Base-by-base conservation (phyloP, 2,888 invertebrate genomes). In the Diogma glabrata region DNA sequence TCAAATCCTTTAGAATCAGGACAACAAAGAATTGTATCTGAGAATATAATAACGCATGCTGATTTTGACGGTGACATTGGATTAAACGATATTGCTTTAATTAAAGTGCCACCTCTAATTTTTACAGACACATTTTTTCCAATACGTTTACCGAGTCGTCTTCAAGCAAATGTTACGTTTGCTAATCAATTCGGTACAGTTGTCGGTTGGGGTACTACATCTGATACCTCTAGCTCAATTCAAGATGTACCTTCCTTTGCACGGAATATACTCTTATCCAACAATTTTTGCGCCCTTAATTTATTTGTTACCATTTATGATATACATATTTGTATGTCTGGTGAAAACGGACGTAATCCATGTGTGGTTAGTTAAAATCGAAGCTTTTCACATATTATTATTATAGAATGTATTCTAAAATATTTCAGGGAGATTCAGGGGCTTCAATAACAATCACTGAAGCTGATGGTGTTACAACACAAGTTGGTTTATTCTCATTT, bases 401-500 rank as follows among this genome's bases (percentile, higher is more conserved):
- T n/a, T n/a, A n/a, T n/a, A n/a, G n/a, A n/a, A n/a, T n/a, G n/a
- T n/a, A n/a, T n/a, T n/a, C n/a, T n/a, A n/a, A n/a, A n/a, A n/a
- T n/a, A n/a, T n/a, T n/a, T n/a, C n/a, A n/a, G n/a, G 67, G 67
- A 2, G 67, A 67, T 53, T 63, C 62, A 47, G 65, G 66, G 14
- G 63, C 63, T 30, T 64, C 67, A 8, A 51, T 63, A 17, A 54
- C 57, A 10, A 48, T 53, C 6, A 33, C 40, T 10, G 47, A 47
- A 10, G 28, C 47, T 28, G 47, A 47, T 47, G 47, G 47, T 28
- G 16, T 26, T 12, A 24, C 17, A 19, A 47, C 47, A 30, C 12
- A 17, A 28, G 28, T 47, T 28, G 47, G 47, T 30, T 6, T 47
- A 17, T 24, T 47, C n/a, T 47, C 47, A 30, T 47, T 47, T 20